A percentile compares a stretch with the other conserved stretches of the same genome.
Evolutionary conservation across 2,113 vertebrate species (phyloP).

Genomic region (Cranoglanis bouderius): DNA sequence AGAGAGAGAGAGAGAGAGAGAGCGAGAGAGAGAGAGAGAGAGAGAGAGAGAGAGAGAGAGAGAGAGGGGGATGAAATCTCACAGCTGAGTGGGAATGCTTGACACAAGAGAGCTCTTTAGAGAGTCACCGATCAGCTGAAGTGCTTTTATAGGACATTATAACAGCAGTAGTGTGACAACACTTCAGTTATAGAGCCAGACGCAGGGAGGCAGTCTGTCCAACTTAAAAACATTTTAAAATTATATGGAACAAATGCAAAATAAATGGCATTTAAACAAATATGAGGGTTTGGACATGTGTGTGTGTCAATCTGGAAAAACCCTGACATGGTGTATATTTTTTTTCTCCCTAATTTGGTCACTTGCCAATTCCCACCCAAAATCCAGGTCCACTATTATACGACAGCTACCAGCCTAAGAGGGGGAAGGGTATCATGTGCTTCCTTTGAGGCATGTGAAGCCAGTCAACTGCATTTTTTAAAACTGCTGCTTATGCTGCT

Average conservation of each 20-base stretch:
- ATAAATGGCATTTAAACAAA: background rate
- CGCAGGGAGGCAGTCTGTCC: background rate
- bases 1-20: background rate
- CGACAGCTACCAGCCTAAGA: background rate
- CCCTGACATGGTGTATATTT: background rate
- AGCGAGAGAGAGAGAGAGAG: background rate
- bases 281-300: background rate
- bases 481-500: background rate
- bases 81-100: conserved; percentile 19
- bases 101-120: conserved; percentile 3
- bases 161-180: background rate
- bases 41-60: background rate
- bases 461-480: background rate
- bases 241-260: background rate
- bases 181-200: background rate
- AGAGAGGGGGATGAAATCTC: conserved; percentile 19
- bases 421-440: background rate
- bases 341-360: too few relatives aligned
- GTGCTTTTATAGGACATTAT: conserved; percentile 24
- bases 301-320: background rate
- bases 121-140: conserved; percentile 20
- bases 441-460: background rate
- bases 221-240: background rate
- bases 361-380: too few relatives aligned
- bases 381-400: background rate